Evolutionary conservation across 2,888 invertebrate genomes (phyloP).

Genomic region (Lithophane semibrunnea): DNA sequence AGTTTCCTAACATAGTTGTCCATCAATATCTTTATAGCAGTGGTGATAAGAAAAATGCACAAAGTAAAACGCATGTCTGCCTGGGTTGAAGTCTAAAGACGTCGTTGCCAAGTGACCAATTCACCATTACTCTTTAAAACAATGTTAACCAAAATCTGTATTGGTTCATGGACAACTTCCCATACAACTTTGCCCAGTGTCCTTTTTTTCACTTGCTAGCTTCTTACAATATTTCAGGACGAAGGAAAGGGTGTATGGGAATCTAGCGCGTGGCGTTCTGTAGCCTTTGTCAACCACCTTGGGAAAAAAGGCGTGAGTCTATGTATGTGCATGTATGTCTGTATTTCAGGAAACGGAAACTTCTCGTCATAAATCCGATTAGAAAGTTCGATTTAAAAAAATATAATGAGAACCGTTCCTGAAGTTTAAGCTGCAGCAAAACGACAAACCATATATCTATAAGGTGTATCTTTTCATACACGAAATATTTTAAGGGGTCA

Average conservation of each 20-base stretch:
- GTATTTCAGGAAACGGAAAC: conserved; percentile 32
- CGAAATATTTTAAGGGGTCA: too few relatives aligned
- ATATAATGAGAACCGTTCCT: too few relatives aligned
- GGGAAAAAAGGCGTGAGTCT: conserved; percentile 49
- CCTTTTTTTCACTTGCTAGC: conserved; percentile 49
- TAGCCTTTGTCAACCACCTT: conserved; percentile 53
- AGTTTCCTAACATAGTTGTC: background rate
- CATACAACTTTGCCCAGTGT: conserved; percentile 51
- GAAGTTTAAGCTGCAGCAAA: too few relatives aligned
- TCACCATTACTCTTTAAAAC: background rate
- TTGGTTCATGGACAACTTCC: conserved; percentile 48
- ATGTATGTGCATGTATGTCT: conserved; percentile 45
- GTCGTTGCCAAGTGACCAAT: background rate
- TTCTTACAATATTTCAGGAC: conserved; percentile 49
- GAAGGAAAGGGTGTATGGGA: conserved; percentile 52
- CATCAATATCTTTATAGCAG: background rate
- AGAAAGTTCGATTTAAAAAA: background rate
- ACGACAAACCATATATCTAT: too few relatives aligned
- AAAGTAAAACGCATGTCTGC: background rate
- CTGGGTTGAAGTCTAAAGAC: background rate
- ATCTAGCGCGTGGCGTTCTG: conserved; percentile 51
- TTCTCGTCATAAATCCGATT: background rate
- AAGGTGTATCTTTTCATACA: too few relatives aligned
- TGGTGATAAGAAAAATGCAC: background rate
- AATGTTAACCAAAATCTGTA: conserved; percentile 14